These are phyloP conservation scores for Cheilosia vernalis DNA, from an alignment of 2,888 invertebrate genomes.

Conservation along the genomic window DNA sequence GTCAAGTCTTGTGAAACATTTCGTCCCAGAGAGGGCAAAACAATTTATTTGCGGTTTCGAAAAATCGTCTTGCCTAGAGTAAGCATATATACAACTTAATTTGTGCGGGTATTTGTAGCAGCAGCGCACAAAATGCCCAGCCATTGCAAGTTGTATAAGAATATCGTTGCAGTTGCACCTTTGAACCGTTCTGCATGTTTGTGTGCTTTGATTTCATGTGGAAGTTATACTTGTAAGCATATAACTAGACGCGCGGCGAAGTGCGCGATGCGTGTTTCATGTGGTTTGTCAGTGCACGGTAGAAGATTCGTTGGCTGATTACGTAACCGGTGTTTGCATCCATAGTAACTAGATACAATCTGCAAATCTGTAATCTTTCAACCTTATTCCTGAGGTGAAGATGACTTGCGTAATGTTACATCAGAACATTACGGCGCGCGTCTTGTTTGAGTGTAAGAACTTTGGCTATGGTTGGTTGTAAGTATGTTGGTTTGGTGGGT, in stretches of 20 bases:
- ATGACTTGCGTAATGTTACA: constrained; percentile 38
- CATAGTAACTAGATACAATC: constrained; percentile 56
- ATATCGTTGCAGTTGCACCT: constrained; percentile 51
- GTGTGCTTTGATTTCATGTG: constrained; percentile 31
- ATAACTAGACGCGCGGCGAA: constrained; percentile 13
- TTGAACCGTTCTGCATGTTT: constrained; percentile 41
- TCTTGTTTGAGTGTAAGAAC: background rate
- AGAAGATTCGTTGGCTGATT: constrained; percentile 42
- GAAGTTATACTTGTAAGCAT: background rate
- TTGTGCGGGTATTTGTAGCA: constrained; percentile 36
- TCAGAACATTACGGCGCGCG: constrained; percentile 6
- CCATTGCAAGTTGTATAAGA: constrained; percentile 34
- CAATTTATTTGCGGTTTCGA: constrained; percentile 61
- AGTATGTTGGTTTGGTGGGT: no score
- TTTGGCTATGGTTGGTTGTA: no score
- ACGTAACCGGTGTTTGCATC: constrained; percentile 51
- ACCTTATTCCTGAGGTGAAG: constrained; percentile 19
- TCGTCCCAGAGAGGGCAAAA: constrained; percentile 52
- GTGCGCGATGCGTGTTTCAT: constrained; percentile 55
- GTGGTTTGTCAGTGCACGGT: constrained; percentile 42
- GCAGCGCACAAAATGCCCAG: constrained; percentile 6
- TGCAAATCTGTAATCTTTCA: constrained; percentile 34
- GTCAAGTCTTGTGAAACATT: constrained; percentile 60
- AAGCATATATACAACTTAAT: constrained; percentile 44
- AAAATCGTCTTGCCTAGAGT: constrained; percentile 27